Evolutionary conservation across 2,888 invertebrate species (phyloP).

Genomic region (Antitype chi): DNA sequence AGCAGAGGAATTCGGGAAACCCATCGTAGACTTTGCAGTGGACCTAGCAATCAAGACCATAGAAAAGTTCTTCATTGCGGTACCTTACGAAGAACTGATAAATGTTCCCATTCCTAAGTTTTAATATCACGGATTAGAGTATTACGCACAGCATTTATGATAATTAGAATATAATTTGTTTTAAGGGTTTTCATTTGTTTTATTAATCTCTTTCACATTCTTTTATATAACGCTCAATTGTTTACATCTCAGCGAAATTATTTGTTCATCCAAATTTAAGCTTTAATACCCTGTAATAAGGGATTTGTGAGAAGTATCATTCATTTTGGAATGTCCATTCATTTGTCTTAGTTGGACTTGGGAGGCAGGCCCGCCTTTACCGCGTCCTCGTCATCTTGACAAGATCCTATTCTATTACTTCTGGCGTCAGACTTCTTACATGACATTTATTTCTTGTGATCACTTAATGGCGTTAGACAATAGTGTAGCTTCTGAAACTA

Average conservation of each 20-base stretch:
- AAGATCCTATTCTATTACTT: conserved; percentile 69
- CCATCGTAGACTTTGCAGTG: conserved; percentile 85
- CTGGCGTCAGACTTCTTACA: conserved; percentile 67
- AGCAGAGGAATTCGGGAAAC: conserved; percentile 86
- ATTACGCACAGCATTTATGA: conserved; percentile 33
- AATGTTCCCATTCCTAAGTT: conserved; percentile 79
- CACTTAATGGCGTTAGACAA: conserved; percentile 18
- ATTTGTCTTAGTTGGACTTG: conserved; percentile 80
- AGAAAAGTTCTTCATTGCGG: conserved; percentile 83
- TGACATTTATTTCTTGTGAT: conserved; percentile 52
- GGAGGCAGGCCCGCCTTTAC: conserved; percentile 78
- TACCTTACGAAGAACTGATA: conserved; percentile 84
- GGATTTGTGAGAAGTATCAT: conserved; percentile 11
- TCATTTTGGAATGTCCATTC: conserved; percentile 59
- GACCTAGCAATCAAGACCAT: conserved; percentile 82
- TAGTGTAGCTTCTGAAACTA: background rate
- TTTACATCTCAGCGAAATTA: background rate
- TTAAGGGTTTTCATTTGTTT: conserved; percentile 44
- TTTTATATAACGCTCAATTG: background rate
- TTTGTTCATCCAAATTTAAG: conserved; percentile 16
- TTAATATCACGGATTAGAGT: conserved; percentile 47
- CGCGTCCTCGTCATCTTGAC: conserved; percentile 76
- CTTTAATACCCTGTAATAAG: conserved; percentile 30
- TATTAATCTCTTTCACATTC: conserved; percentile 40
- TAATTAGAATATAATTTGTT: conserved; percentile 39